Base-by-base conservation (phyloP, 1,140 invertebrate genomes). In the Sycophila sp. region DNA sequence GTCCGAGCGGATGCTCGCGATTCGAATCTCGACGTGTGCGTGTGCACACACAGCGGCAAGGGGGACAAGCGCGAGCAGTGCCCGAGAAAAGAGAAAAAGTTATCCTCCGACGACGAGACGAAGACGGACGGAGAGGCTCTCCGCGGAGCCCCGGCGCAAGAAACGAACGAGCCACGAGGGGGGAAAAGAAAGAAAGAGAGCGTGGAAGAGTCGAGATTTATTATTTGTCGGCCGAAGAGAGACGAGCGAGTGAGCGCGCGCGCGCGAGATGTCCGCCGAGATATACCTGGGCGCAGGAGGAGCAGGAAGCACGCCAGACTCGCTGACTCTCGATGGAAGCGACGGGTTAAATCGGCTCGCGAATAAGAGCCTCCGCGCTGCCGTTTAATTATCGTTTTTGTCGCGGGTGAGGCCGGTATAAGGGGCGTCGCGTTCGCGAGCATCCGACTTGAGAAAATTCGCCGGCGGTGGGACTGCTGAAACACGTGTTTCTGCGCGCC, bases 301-400 rank as follows among this genome's bases (percentile, higher is more conserved):
- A 81, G 78, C 79, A 82, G 82, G 83, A 83, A 83, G 79, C 81
- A 76, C 76, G 72, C 75, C n/a, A 77, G 76, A 76, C 76, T 78
- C 75, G 73, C 74, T 80, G 81, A 83, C 81, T 83, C 78, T 82
- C 80, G 83, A 85, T 84, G 83, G 81, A 82, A 81, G 56, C 30
- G 40, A 1, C 19, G 19, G 11, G 42, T 22, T 24, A 30, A 53
- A 53, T 53, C 49, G 26, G n/a, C 49, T 53, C 26, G 22, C 15
- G 13, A 11, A 26, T n/a, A n/a, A 26, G 49, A 53, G 15, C 28
- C 49, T 22, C 13, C 15, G 6, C 19, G 45, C 15, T 40, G 15
- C 49, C 19, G 49, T 30, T 53, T 30, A 28, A 53, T 28, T 53
- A n/a, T n/a, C n/a, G n/a, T 53, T 28, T 26, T 53, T 5, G 13